A percentile compares a stretch with the other conserved stretches of the same genome.
Evolutionary conservation across 2,113 vertebrate species (phyloP).

Genomic region (Coracopsis vasa): DNA sequence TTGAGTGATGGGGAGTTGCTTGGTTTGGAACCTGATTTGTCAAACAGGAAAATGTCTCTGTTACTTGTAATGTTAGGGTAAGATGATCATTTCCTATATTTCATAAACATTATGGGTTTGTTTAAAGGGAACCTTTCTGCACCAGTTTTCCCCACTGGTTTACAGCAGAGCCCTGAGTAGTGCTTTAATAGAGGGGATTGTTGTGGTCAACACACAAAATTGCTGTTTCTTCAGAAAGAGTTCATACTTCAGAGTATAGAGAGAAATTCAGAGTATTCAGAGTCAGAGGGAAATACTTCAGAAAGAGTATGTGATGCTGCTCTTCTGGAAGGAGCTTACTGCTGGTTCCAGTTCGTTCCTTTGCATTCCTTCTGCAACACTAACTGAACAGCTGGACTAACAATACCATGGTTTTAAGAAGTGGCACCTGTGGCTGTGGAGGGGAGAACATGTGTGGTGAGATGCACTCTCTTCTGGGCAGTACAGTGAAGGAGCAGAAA

Average conservation of each 20-base stretch:
- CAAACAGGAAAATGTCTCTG: not conserved
- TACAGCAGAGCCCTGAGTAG: not conserved
- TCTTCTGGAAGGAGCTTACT: not conserved
- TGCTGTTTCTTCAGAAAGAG: not conserved
- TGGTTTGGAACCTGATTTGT: not conserved
- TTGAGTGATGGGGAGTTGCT: not conserved
- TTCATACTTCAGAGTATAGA: too few species aligned
- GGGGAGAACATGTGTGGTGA: not conserved
- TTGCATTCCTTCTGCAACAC: not conserved
- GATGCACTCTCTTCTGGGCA: not conserved
- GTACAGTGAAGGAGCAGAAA: not conserved
- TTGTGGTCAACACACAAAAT: not conserved
- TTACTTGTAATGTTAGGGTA: not conserved
- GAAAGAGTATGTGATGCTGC: not conserved
- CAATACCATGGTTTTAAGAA: not conserved
- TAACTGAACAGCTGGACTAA: not conserved
- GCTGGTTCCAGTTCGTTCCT: conserved; percentile 8
- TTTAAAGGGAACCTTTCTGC: not conserved
- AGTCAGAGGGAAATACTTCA: not conserved
- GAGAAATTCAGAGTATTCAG: too few species aligned
- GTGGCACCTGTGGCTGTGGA: not conserved
- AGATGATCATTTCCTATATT: not conserved
- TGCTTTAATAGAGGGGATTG: rapidly evolving
- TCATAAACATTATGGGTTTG: not conserved
- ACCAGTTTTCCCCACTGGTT: not conserved